Percentiles rank a stretch among this genome's conserved stretches.
These are phyloP conservation scores for Scomber colias DNA, from an alignment of 2,113 vertebrate species.

Conservation along the genomic window DNA sequence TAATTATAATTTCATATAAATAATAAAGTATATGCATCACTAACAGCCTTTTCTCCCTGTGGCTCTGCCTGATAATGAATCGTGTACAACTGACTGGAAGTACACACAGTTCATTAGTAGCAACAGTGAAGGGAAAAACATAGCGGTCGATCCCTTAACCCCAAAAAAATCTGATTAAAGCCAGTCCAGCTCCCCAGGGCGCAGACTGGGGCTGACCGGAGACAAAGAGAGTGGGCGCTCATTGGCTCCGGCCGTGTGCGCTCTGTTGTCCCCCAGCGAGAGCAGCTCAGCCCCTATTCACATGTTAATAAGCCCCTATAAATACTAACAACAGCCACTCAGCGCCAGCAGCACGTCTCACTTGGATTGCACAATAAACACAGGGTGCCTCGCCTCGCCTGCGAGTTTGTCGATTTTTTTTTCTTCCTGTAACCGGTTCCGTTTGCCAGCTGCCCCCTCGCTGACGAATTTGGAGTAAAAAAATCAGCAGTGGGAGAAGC, in stretches of 20 bases:
- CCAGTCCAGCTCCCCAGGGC: constrained; percentile 66
- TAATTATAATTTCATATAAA: not conserved
- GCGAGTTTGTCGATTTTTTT: constrained; percentile 42
- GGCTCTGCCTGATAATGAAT: not conserved
- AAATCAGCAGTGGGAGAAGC: constrained; percentile 50
- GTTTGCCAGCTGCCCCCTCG: constrained; percentile 69
- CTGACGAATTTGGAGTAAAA: constrained; percentile 26
- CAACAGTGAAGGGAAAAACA: not conserved
- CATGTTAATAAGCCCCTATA: constrained; percentile 87
- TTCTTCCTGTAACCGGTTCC: constrained; percentile 51
- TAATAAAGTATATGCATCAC: not conserved
- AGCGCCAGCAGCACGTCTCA: constrained; percentile 71
- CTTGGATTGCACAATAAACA: constrained; percentile 71
- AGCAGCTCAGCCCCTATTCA: constrained; percentile 80
- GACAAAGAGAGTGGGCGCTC: constrained; percentile 85
- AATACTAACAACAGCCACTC: constrained; percentile 79
- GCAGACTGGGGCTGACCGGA: constrained; percentile 54
- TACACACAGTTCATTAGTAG: not conserved
- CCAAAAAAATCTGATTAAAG: constrained; percentile 53
- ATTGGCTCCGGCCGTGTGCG: constrained; percentile 85
- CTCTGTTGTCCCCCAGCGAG: constrained; percentile 76
- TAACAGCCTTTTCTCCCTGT: not conserved
- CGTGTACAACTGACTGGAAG: not conserved
- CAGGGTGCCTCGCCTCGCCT: constrained; percentile 62
- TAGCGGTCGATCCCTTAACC: constrained; percentile 51